These are phyloP conservation scores for Limulus polyphemus DNA, from an alignment of 2,888 invertebrate genomes.

Conservation along the genomic window DNA sequence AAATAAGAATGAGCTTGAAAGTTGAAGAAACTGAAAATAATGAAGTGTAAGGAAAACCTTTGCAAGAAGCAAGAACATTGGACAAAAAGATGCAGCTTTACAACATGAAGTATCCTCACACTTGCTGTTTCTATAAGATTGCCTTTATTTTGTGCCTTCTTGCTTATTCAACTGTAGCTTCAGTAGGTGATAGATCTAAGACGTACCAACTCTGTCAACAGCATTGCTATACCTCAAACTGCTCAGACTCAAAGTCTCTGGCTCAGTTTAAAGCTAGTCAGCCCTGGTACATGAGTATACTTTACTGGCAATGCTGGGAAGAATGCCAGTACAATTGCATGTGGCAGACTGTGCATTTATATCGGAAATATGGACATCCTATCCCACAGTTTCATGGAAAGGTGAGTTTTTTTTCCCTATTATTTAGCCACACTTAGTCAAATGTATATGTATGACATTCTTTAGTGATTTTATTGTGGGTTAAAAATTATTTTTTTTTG, in stretches of 20 bases:
- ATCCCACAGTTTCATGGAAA: conserved; percentile 92
- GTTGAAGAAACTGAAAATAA: no score
- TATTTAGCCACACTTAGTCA: no score
- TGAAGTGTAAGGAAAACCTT: no score
- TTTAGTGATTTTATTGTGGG: no score
- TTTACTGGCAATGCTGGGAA: conserved; percentile 68
- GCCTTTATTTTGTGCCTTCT: conserved; percentile 1
- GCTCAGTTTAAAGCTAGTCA: conserved; percentile 21
- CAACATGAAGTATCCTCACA: no score
- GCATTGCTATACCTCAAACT: conserved; percentile 19
- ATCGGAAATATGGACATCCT: conserved; percentile 46
- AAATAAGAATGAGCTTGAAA: no score
- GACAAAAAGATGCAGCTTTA: no score
- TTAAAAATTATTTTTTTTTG: no score
- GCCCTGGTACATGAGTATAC: conserved; percentile 32
- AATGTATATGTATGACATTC: no score
- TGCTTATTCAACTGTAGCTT: conserved; percentile 6
- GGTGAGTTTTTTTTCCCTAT: conserved; percentile 42
- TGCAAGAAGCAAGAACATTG: no score
- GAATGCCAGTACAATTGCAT: conserved; percentile 84
- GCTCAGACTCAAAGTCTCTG: conserved; percentile 15
- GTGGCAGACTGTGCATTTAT: conserved; percentile 72
- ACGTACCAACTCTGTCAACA: conserved; percentile 19
- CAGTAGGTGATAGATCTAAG: conserved; percentile 24
- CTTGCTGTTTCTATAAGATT: neutral